phyloP scores from a whole-genome alignment of 2,888 invertebrate genomes.

The Archaeoteleia sp. region DNA sequence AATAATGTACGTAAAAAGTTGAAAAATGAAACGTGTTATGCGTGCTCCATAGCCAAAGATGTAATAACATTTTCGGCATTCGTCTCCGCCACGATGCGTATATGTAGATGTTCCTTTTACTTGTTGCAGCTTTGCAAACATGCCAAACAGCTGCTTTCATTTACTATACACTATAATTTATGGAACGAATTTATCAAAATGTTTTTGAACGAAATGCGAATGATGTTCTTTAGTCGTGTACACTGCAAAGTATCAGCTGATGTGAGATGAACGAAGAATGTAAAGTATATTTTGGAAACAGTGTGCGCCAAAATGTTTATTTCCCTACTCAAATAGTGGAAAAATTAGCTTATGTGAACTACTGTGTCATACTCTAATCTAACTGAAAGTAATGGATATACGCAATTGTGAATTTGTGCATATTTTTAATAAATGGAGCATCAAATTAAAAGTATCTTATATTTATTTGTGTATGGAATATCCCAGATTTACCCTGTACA shows the following conservation, averaged over 20 bases:
- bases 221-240: conserved; percentile 16
- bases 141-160: too few species aligned
- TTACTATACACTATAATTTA: too few species aligned
- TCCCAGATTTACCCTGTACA: background rate
- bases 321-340: conserved; percentile 68
- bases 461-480: background rate
- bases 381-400: conserved; percentile 71
- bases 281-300: conserved; percentile 69
- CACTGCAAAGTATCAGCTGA: background rate
- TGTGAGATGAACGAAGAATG: conserved; percentile 59
- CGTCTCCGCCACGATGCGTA: conserved; percentile 29
- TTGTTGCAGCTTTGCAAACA: conserved; percentile 7
- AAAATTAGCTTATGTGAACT: conserved; percentile 56
- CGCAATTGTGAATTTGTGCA: conserved; percentile 71
- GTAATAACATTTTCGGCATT: conserved; percentile 8
- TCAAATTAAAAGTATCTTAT: conserved; percentile 33
- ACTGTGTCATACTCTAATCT: conserved; percentile 58
- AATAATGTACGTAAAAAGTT: conserved; percentile 34
- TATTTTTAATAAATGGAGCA: conserved; percentile 75
- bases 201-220: conserved; percentile 10
- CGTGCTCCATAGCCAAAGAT: conserved; percentile 28
- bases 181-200: conserved; percentile 1
- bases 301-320: conserved; percentile 62
- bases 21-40: conserved; percentile 45
- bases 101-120: conserved; percentile 26